Evolutionary conservation across 2,113 vertebrate genomes (phyloP).

Genomic region (Tetrao urogallus): DNA sequence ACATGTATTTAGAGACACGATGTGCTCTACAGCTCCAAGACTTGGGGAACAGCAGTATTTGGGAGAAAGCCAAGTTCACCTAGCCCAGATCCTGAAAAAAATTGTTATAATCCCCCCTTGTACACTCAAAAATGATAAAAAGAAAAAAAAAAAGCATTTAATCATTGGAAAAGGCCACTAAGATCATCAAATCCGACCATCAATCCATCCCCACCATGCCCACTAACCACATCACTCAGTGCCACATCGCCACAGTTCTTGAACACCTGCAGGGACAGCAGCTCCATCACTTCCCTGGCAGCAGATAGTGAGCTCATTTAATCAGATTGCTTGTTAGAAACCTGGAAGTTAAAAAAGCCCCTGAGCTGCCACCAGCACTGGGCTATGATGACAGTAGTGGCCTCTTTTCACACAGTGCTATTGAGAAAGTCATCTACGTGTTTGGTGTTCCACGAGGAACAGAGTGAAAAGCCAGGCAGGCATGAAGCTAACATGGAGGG

Average conservation of each 20-base stretch:
- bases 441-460: fast-evolving
- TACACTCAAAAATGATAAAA: not conserved
- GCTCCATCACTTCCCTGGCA: too few species aligned
- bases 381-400: fast-evolving
- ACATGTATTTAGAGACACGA: not conserved
- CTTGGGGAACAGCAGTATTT: not conserved
- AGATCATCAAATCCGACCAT: too few species aligned
- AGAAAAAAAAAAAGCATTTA: not conserved
- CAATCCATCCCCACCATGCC: too few species aligned
- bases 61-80: not conserved
- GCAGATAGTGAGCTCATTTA: not conserved
- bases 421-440: not conserved
- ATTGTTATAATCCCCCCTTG: not conserved
- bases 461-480: not conserved
- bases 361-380: fast-evolving
- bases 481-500: fast-evolving
- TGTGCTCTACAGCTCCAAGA: not conserved
- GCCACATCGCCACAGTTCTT: too few species aligned
- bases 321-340: not conserved
- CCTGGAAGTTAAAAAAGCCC: not conserved
- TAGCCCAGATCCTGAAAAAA: not conserved
- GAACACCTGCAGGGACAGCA: too few species aligned
- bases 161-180: too few species aligned
- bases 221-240: too few species aligned
- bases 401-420: not conserved